phyloP scores from a whole-genome alignment of 2,797 vertebrate genomes.

The Anolis apletophallus region DNA sequence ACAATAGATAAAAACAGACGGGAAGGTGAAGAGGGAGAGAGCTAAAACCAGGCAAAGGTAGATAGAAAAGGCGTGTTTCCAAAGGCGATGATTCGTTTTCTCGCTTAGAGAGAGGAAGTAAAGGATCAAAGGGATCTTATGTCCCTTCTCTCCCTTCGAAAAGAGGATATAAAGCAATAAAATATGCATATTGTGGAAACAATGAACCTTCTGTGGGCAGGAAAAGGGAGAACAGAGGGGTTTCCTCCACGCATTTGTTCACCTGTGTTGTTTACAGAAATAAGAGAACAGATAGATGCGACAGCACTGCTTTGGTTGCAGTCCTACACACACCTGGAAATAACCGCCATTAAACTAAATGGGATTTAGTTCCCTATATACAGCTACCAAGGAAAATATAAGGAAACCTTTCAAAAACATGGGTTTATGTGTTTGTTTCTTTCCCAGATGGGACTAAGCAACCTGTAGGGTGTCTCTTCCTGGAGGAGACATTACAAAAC shows the following conservation, averaged over 20 bases:
- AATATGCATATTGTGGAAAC: conserved; percentile 79
- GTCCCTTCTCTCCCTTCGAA: conserved; percentile 66
- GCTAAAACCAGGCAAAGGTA: conserved; percentile 77
- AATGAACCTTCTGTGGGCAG: conserved; percentile 72
- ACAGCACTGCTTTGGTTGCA: not conserved
- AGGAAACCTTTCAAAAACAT: not conserved
- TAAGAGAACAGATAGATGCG: not conserved
- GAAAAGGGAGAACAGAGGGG: conserved; percentile 66
- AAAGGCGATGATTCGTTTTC: conserved; percentile 80
- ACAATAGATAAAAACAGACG: not conserved
- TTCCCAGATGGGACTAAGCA: not conserved
- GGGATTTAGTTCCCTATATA: not conserved
- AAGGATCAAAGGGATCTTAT: conserved; percentile 80
- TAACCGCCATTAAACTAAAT: not conserved
- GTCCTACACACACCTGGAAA: not conserved
- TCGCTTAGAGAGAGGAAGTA: conserved; percentile 72
- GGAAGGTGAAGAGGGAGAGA: conserved; percentile 42
- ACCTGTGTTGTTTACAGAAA: not conserved
- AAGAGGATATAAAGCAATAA: conserved; percentile 83
- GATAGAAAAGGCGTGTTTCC: conserved; percentile 69
- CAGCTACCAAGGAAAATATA: not conserved
- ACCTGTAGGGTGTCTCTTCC: not conserved
- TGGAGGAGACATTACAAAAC: not conserved
- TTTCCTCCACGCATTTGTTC: not conserved
- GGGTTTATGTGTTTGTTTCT: not conserved